Percentiles rank a stretch among this genome's conserved stretches.
Evolutionary conservation across 2,113 vertebrate species (phyloP).

Genomic region (Solea senegalensis): DNA sequence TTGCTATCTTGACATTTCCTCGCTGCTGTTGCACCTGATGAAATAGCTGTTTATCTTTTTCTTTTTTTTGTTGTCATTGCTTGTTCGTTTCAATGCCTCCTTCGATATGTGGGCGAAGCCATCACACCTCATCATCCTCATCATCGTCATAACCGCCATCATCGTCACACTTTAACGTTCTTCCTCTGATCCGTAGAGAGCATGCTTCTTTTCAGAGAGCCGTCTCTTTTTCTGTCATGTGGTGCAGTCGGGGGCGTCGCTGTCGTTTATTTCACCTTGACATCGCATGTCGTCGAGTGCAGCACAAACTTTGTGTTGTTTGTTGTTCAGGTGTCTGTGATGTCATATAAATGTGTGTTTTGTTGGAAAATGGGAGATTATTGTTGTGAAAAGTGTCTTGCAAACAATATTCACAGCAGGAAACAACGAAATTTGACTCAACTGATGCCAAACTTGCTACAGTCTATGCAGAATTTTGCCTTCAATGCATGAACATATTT

Average conservation of each 20-base stretch:
- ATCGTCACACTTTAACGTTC: constrained; percentile 60
- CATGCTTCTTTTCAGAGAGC: constrained; percentile 59
- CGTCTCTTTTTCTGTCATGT: constrained; percentile 34
- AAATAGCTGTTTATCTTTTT: constrained; percentile 69
- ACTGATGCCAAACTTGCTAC: no score
- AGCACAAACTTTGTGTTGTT: constrained; percentile 15
- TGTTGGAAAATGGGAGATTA: no score
- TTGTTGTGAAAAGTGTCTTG: no score
- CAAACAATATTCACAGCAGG: no score
- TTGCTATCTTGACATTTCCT: constrained; percentile 52
- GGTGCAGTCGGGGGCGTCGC: constrained; percentile 22
- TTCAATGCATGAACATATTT: no score
- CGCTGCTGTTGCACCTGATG: constrained; percentile 52
- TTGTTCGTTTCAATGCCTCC: constrained; percentile 49
- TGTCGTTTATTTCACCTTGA: constrained; percentile 39
- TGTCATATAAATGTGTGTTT: constrained; percentile 24
- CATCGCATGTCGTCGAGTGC: constrained; percentile 45
- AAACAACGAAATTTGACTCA: no score
- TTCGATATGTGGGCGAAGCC: constrained; percentile 30
- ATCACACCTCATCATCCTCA: constrained; percentile 56
- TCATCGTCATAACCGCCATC: not conserved
- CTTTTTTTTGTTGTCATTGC: not conserved
- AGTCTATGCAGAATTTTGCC: no score
- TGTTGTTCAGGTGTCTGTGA: constrained; percentile 9
- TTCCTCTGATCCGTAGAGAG: constrained; percentile 44